phyloP scores from a whole-genome alignment of 2,797 vertebrate species.

The Mus spretus region DNA sequence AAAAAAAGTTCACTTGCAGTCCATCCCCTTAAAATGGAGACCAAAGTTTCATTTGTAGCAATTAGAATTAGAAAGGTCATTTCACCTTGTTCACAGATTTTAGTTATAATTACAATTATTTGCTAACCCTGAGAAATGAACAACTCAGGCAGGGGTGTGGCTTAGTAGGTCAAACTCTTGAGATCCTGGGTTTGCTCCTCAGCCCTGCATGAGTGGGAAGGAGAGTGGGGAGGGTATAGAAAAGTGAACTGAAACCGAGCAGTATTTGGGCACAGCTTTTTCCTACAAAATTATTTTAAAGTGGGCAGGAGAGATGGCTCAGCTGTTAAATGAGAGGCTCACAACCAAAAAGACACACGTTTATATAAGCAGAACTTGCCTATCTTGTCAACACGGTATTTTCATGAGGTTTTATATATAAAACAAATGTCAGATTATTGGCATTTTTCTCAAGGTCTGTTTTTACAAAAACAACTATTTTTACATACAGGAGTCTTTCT shows the following conservation, averaged over 20 bases:
- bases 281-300: background rate
- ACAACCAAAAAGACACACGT: background rate
- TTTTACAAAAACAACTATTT: background rate
- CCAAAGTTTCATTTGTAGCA: slow-evolving; percentile 9
- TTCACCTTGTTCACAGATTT: slow-evolving; percentile 12
- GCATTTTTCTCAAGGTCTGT: background rate
- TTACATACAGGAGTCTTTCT: background rate
- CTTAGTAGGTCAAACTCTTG: background rate
- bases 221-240: background rate
- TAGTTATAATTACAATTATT: background rate
- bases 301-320: background rate
- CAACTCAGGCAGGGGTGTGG: background rate
- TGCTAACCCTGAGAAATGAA: background rate
- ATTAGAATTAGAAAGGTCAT: background rate
- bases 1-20: background rate
- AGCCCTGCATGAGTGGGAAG: background rate
- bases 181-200: background rate
- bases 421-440: background rate
- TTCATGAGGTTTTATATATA: background rate
- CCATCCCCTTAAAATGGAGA: background rate
- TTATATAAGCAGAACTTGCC: background rate
- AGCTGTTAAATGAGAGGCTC: background rate
- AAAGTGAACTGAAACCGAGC: background rate
- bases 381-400: background rate
- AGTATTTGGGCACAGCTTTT: background rate